These are phyloP conservation scores for Digitonthophagus gazella DNA, from an alignment of 2,888 invertebrate species.

Conservation along the genomic window DNA sequence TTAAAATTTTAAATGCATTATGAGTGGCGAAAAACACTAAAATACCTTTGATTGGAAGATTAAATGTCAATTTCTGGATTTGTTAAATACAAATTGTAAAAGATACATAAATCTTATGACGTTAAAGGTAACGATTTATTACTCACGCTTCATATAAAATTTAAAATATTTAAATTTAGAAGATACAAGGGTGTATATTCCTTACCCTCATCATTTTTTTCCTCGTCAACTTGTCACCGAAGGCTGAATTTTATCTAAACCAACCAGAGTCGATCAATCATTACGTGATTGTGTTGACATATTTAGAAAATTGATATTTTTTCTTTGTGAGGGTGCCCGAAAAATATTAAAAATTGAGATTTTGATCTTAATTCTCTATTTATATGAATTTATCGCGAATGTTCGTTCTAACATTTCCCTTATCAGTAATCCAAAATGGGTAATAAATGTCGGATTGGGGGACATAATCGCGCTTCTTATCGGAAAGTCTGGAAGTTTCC, in stretches of 20 bases:
- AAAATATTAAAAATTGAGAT: neutral
- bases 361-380: no score
- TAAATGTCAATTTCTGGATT: no score
- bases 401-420: no score
- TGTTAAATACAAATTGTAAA: no score
- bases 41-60: no score
- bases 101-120: no score
- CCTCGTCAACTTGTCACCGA: neutral
- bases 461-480: neutral
- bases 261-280: neutral
- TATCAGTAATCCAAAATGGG: no score
- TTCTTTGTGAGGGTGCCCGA: neutral
- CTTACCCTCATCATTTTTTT: neutral
- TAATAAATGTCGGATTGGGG: no score
- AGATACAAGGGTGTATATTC: neutral
- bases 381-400: no score
- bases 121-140: no score
- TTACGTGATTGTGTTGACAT: neutral
- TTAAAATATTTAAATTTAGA: neutral
- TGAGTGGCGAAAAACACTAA: no score
- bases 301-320: neutral
- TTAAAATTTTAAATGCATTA: no score
- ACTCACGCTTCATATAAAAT: neutral
- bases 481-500: neutral
- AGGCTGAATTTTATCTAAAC: neutral